Evolutionary conservation across 2,888 invertebrate species (phyloP), one percentile per base, ranked within the genome.

Genomic region (Daptonema setosum): DNA sequence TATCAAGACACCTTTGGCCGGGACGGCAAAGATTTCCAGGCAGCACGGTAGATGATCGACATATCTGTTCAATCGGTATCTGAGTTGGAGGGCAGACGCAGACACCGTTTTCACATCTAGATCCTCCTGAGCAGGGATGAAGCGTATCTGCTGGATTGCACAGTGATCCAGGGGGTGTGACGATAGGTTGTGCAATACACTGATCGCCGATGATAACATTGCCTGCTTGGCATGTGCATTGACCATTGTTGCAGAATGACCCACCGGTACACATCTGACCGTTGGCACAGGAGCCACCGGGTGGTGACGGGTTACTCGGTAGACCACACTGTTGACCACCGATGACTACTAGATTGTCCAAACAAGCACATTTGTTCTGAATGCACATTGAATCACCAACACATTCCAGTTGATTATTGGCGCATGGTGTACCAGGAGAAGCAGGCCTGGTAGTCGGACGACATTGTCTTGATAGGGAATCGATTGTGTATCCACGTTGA

Each of bases 201-300:
- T n/a, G 55, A 17, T 54, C 55, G 24, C 59, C 29, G 56, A 54
- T 24, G 3, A 45, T 29, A 11, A 52, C 35, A 25, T 55, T 30
- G n/a, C 60, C 60, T 1, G 54, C 48, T 22, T 61, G 58, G 52
- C 63, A 63, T 5, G 45, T 43, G 56, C 63, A 63, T 11, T 45
- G 20, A 28, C 55, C 54, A 17, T 57, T 30, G 28, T 52, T 28
- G 54, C 63, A 63, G 8, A 52, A 43, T n/a, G 63, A 59, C n/a
- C 59, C 59, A 25, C 60, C 59, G 25, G 57, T 53, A 56, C 62
- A 62, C n/a, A 54, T 28, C n/a, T 47, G 53, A 30, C 55, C 24
- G 17, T 3, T 11, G n/a, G 50, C 51, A 11, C 26, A 22, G 52
- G 20, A 14, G 52, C 51, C 17, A 59, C 63, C n/a, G 45, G 28